Percentiles rank a stretch among this genome's conserved stretches.
Evolutionary conservation across 2,113 vertebrate genomes (phyloP).

Genomic region (Stegostoma tigrinum): DNA sequence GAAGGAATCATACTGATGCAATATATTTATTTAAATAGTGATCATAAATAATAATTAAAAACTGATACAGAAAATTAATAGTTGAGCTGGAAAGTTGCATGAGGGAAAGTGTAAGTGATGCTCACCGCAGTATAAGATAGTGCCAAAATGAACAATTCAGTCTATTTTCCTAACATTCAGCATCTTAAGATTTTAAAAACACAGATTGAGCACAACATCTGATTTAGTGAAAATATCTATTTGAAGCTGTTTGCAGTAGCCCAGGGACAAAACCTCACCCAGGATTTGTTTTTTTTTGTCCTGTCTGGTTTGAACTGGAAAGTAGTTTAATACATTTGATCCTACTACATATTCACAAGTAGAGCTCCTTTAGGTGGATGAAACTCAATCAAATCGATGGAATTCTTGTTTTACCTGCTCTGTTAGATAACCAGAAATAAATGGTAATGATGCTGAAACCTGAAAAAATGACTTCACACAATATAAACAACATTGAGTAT

Average conservation of each 20-base stretch:
- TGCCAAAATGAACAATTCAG: neutral
- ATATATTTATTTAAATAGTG: constrained; percentile 21
- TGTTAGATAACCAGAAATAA: neutral
- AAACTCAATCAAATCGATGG: constrained; percentile 5
- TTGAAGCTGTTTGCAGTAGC: neutral
- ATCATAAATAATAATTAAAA: constrained; percentile 1
- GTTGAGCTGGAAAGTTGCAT: neutral
- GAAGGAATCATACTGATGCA: constrained; percentile 10
- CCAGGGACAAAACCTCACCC: neutral
- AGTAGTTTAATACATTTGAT: neutral
- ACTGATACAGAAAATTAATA: neutral
- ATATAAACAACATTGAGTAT: neutral
- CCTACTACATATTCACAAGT: neutral
- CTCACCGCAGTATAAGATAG: neutral
- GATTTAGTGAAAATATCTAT: neutral
- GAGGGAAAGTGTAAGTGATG: neutral
- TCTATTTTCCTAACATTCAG: neutral
- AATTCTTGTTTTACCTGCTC: neutral
- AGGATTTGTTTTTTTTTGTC: neutral
- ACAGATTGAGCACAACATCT: neutral
- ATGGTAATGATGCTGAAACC: neutral
- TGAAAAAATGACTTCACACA: neutral
- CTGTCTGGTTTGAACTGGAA: neutral
- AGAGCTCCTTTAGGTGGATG: neutral
- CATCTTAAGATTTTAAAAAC: neutral